Conservation (phyloP, 2,113 vertebrate species). For the Casuarius casuarius region DNA sequence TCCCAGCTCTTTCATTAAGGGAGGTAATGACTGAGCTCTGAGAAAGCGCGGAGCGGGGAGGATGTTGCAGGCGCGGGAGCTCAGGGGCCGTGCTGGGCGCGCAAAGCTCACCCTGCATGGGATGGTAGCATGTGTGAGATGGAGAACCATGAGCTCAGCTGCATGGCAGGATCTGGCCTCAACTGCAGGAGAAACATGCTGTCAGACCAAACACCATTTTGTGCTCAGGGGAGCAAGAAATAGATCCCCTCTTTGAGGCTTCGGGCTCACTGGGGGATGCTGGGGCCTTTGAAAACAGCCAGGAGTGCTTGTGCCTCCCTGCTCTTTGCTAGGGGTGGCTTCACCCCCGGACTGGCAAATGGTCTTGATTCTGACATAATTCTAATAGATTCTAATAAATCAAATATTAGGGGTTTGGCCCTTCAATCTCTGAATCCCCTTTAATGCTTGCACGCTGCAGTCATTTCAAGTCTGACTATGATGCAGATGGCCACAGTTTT, state of each 20-base stretch:
- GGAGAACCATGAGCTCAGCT: not conserved
- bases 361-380: not conserved
- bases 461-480: not conserved
- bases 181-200: not conserved
- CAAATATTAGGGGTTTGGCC: not conserved
- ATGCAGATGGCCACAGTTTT: not conserved
- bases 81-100: not conserved
- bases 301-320: not conserved
- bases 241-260: too few relatives aligned
- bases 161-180: rapidly evolving
- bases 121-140: not conserved
- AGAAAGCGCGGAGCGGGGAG: rapidly evolving
- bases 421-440: not conserved
- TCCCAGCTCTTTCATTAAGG: not conserved
- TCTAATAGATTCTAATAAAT: too few relatives aligned
- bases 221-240: not conserved
- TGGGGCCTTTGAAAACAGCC: too few relatives aligned
- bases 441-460: not conserved
- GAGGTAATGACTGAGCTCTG: not conserved
- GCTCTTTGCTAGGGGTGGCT: not conserved
- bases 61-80: not conserved
- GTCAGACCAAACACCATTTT: not conserved
- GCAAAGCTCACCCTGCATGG: not conserved
- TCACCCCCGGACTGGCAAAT: not conserved
- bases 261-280: too few relatives aligned